Evolutionary conservation across 2,888 invertebrate species (phyloP), one percentile per base, ranked within the genome.

Genomic region (Tridacna gigas): DNA sequence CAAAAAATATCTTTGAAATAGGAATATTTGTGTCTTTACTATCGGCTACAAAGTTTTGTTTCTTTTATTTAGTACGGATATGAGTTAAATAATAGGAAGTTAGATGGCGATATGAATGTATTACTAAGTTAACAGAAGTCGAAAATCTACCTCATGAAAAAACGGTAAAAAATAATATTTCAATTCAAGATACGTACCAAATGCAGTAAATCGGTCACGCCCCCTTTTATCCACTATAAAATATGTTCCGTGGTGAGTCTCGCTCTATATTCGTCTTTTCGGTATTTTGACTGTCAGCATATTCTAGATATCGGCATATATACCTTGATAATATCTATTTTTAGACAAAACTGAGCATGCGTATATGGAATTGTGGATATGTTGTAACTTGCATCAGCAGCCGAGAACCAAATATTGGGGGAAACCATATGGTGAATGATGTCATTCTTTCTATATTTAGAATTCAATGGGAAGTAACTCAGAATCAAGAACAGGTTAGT

Each of bases 341-440:
- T 67, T 67, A 67, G 67, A 37, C 45, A 67, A n/a, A 37, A n/a
- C 13, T 66, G 28, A 45, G n/a, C 67, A 67, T 67, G 67, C 67
- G 67, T 37, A 67, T 45, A 45, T n/a, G n/a, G 26, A 45, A 28
- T 18, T 0, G 28, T 1, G 1, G 67, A 67, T 45, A 37, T 45
- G 67, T 45, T 45, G 0, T 4, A 45, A 67, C 67, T 37, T 20
- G 67, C 28, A 11, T 26, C n/a, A 37, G 37, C 20, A 67, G 67
- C 67, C n/a, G 18, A 45, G 67, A 45, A 67, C 67, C 67, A 67
- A 45, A 20, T 11, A 37, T 7, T 67, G 15, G 67, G 28, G 67
- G 18, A 20, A 37, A 37, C 37, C n/a, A 4, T 13, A 13, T 9
- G 13, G 25, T 63, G 20, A 37, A 67, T 67, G 67, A 67, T 45